Base-by-base conservation (phyloP, 2,888 invertebrate genomes). In the Nemotelus pantherinus region DNA sequence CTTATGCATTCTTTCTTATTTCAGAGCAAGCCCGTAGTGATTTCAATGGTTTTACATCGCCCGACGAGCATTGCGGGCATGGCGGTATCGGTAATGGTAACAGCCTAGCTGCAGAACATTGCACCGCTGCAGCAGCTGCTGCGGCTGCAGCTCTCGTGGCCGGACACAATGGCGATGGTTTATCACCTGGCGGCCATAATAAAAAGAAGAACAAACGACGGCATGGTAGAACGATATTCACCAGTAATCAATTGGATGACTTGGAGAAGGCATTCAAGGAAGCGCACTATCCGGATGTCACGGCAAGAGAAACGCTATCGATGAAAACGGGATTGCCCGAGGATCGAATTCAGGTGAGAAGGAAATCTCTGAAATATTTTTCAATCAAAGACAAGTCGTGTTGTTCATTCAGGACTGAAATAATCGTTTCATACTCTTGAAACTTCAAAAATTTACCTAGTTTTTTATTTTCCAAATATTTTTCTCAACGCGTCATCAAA, bases 191-290 rank as follows among this genome's bases (percentile, higher is more conserved):
- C 80, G 92, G 92, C 78, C 93, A 92, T 88, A 93, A 91, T 85
- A 96, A 96, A 90, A 96, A 96, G 89, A 96, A 96, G 91, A 96
- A 96, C 89, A 96, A 96, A 89, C 92, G 96, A 84, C 92, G 96
- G 85, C 96, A 97, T 89, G 93, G 92, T 89, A 95, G 98, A 90
- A 99, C 99, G 83, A 99, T 99, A 89, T 99, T 99, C 92, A 98
- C 99, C 82, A 97, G 97, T 86, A 98, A 97, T 90, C 99, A 99
- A 90, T 91, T 99, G 89, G 98, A 99, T 89, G 98, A 99, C 89
- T 90, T 99, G 88, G 99, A 99, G 90, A 97, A 98, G 88, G 97
- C 99, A 47, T 99, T 99, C 91, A 97, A 98, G 88, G 98, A 98
- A 86, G 98, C 99, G 65, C 99, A 99, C 90, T 99, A 99, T 89